phyloP scores from a whole-genome alignment of 53 echinoderm and acorn worm genomes.

The Zoroaster sp. region DNA sequence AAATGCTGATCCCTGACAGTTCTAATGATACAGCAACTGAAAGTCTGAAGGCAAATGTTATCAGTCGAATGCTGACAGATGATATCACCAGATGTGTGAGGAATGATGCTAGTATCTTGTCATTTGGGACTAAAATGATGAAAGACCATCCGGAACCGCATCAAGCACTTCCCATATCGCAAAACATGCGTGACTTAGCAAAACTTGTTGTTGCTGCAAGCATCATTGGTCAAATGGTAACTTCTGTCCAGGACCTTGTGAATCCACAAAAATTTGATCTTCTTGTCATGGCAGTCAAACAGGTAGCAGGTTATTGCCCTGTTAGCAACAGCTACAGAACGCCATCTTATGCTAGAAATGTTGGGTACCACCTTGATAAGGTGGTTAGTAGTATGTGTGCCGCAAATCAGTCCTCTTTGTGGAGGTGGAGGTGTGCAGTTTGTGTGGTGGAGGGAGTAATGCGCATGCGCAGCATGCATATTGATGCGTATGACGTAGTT shows the following conservation, averaged over 20 bases:
- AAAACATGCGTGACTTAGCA: constrained; percentile 51
- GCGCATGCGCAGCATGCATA: too few species aligned
- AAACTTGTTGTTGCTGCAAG: constrained; percentile 13
- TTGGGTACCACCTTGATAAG: constrained; percentile 23
- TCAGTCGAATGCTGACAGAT: background rate
- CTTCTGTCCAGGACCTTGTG: background rate
- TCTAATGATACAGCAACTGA: background rate
- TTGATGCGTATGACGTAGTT: too few species aligned
- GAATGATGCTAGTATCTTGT: background rate
- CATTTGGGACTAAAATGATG: constrained; percentile 3
- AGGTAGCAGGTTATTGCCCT: background rate
- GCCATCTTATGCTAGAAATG: constrained; percentile 44
- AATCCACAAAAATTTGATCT: constrained; percentile 23
- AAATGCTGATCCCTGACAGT: constrained; percentile 51
- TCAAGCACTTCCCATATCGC: constrained; percentile 41
- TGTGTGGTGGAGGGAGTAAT: too few species aligned
- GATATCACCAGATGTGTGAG: background rate
- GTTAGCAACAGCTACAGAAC: constrained; percentile 14
- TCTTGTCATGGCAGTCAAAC: constrained; percentile 24
- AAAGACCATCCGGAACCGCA: constrained; percentile 13
- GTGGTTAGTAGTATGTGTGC: too few species aligned
- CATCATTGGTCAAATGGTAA: background rate
- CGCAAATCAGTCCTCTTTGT: too few species aligned
- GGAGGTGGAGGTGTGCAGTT: too few species aligned
- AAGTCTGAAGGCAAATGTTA: background rate